phyloP scores from a whole-genome alignment of 1,140 invertebrate genomes.

The Macrobrachium nipponense region DNA sequence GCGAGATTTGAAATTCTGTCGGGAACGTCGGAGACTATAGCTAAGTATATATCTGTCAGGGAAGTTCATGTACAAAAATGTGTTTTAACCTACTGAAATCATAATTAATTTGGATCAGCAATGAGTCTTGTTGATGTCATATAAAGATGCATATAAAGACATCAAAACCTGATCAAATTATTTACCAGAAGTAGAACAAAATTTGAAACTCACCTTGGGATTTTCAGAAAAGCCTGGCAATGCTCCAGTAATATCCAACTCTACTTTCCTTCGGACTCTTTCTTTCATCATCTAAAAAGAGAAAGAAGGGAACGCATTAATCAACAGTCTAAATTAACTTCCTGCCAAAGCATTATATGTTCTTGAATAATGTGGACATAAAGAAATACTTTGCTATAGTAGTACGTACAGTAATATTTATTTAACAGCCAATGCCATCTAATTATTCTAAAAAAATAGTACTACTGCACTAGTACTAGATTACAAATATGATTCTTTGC shows the following conservation, averaged over 20 bases:
- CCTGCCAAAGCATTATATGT: not conserved
- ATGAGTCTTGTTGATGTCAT: not conserved
- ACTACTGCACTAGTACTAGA: no score
- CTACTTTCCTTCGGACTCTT: slow-evolving; percentile 37
- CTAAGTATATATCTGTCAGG: no score
- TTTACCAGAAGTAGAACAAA: not conserved
- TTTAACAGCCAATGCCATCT: no score
- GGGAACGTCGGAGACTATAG: no score
- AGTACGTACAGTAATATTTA: no score
- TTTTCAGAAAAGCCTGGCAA: slow-evolving; percentile 22
- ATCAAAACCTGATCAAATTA: not conserved
- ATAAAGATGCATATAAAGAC: not conserved
- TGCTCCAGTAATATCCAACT: slow-evolving; percentile 37
- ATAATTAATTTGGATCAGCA: no score
- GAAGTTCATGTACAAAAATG: no score
- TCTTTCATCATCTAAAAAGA: slow-evolving; percentile 48
- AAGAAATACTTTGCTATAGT: no score
- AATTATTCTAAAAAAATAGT: no score
- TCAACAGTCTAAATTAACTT: not conserved
- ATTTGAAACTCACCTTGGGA: slow-evolving; percentile 22
- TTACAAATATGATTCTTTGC: no score
- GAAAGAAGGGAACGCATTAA: not conserved
- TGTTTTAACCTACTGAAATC: no score
- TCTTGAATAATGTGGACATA: not conserved
- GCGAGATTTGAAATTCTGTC: no score